Evolutionary conservation across 2,113 vertebrate genomes (phyloP).

Genomic region (Ammodramus savannarum): DNA sequence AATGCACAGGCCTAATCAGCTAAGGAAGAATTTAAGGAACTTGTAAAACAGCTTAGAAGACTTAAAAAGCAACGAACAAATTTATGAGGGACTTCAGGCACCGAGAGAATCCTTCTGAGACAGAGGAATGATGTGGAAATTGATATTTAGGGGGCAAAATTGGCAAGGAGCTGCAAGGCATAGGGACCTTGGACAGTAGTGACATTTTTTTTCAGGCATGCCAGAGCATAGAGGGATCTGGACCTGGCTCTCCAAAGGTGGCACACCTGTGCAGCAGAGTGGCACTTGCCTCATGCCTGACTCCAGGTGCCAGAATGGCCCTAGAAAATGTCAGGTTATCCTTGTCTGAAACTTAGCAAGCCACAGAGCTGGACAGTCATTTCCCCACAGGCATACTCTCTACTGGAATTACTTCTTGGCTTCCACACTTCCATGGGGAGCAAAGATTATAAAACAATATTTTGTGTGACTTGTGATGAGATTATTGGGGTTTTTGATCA

Average conservation of each 20-base stretch:
- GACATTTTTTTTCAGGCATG: background rate
- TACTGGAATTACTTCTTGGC: background rate
- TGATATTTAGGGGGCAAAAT: background rate
- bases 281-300: rapidly evolving
- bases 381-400: background rate
- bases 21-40: background rate
- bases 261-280: rapidly evolving
- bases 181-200: background rate
- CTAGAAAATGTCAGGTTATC: background rate
- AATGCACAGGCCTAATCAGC: background rate
- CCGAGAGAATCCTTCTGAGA: background rate
- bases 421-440: background rate
- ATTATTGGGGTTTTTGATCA: background rate
- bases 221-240: background rate
- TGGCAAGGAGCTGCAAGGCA: background rate
- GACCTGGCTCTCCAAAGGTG: background rate
- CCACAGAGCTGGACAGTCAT: background rate
- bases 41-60: background rate
- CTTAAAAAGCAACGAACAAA: background rate
- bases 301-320: background rate
- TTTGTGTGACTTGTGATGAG: background rate
- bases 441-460: background rate
- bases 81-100: background rate
- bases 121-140: background rate
- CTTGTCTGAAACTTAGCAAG: background rate